Evolutionary conservation across 2,797 vertebrate species (phyloP).

Genomic region (Pseudotriccus pelzelni): DNA sequence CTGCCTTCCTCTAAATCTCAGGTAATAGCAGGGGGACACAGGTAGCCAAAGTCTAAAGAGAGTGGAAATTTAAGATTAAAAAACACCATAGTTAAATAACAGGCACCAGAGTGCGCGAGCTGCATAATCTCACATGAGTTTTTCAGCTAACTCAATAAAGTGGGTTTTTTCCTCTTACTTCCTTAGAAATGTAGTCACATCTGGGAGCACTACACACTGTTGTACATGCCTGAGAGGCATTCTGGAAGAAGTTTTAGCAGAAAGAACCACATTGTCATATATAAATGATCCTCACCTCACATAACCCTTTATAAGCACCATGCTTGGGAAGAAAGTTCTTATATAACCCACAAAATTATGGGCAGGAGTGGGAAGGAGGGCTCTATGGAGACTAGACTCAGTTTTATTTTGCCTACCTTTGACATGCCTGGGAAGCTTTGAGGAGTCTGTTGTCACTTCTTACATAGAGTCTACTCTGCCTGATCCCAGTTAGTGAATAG

Average conservation of each 20-base stretch:
- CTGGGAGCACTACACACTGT: not conserved
- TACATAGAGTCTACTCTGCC: not conserved
- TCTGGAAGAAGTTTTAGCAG: not conserved
- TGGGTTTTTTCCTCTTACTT: not conserved
- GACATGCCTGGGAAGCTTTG: accelerated
- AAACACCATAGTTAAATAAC: accelerated
- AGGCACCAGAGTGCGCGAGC: not conserved
- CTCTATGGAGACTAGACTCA: not conserved
- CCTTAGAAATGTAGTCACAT: not conserved
- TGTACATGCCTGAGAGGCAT: not conserved
- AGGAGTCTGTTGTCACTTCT: not conserved
- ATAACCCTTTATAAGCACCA: not conserved
- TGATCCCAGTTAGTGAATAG: not conserved
- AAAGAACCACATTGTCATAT: not conserved
- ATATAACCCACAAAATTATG: not conserved
- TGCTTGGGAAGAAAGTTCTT: not conserved
- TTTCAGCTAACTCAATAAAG: not conserved
- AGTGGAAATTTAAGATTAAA: not conserved
- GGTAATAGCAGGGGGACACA: not conserved
- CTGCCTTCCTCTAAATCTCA: not conserved
- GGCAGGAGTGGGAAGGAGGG: not conserved
- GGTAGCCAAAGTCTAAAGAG: not conserved
- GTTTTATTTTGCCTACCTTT: not conserved
- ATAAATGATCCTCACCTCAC: not conserved
- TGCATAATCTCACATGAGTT: not conserved